Evolutionary conservation across 2,113 vertebrate species (phyloP), one percentile per base, ranked within the genome.

Genomic region (Platanista minor): DNA sequence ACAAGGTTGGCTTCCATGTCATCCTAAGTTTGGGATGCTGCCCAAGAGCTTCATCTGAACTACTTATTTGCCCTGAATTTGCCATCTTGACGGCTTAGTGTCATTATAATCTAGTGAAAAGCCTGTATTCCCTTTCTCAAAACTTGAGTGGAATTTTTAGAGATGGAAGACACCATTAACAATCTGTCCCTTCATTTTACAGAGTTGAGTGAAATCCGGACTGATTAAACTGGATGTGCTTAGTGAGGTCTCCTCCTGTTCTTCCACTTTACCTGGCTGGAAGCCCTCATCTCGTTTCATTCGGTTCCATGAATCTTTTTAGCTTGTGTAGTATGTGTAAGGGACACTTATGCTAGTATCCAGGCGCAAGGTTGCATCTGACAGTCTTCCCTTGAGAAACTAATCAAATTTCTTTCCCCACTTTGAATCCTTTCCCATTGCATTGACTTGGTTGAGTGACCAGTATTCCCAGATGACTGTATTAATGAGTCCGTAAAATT

Each of bases 101-200:
- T 95, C 39, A 33, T n/a, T n/a, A n/a, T 91, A 33, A 29, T 82
- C 78, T 80, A 82, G 25, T 91, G 61, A 91, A 86, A 95, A 59
- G 31, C 21, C n/a, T 91, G 0, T 69, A 52, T 96, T 91, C 33
- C 52, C 29, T 31, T 61, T 90, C 20, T 61, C 10, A 4, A 57
- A 97, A 61, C 80, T 91, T 75, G 5, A 54, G 14, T 74, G 43
- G 27, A 54, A 21, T 71, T 80, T 93, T 93, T 66, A 94, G 14
- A 82, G 33, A 49, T 86, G 20, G 18, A 83, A 72, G 31, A 78
- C 13, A 29, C 74, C 1, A 0, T 43, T 52, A 36, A 18, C 15
- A 43, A 7, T 77, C 14, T 89, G 29, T 43, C 25, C 25, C 17
- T 94, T 92, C 11, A 33, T 74, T 77, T 82, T 84, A n/a, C 12